These are phyloP conservation scores for Staurois parvus DNA, from an alignment of 2,797 vertebrate species.

Conservation along the genomic window DNA sequence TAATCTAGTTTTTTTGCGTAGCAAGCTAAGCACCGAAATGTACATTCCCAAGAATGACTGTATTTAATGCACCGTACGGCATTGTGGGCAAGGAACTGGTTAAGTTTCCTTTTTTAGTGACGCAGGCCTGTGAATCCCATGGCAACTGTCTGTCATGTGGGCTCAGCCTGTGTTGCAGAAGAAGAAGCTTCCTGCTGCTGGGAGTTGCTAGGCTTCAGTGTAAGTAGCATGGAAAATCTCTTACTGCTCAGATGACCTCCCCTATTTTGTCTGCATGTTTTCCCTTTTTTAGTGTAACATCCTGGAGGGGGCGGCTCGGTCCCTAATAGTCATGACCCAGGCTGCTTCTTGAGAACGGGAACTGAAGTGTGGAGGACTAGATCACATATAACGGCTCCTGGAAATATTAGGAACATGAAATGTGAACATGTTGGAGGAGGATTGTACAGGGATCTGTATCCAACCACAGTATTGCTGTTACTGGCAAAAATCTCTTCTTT, in stretches of 20 bases:
- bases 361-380: background rate
- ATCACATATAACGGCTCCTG: conserved; percentile 9
- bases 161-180: conserved; percentile 73
- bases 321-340: background rate
- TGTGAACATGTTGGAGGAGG: conserved; percentile 28
- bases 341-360: conserved; percentile 13
- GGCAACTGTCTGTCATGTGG: conserved; percentile 80
- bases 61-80: conserved; percentile 12
- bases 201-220: conserved; percentile 60
- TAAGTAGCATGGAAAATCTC: conserved; percentile 57
- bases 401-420: conserved; percentile 5
- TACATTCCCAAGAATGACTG: background rate
- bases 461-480: conserved; percentile 8
- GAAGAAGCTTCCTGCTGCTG: conserved; percentile 61
- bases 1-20: too few species aligned
- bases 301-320: conserved; percentile 25
- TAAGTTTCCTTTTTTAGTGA: conserved; percentile 73
- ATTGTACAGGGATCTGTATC: background rate
- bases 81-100: conserved; percentile 61
- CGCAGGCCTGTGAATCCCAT: conserved; percentile 77
- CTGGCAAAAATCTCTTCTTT: background rate
- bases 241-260: conserved; percentile 45
- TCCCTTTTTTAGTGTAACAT: conserved; percentile 39
- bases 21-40: too few species aligned
- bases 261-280: conserved; percentile 36